These are phyloP conservation scores for Drosophila cardini DNA, from an alignment of 1,140 invertebrate genomes.

Conservation along the genomic window DNA sequence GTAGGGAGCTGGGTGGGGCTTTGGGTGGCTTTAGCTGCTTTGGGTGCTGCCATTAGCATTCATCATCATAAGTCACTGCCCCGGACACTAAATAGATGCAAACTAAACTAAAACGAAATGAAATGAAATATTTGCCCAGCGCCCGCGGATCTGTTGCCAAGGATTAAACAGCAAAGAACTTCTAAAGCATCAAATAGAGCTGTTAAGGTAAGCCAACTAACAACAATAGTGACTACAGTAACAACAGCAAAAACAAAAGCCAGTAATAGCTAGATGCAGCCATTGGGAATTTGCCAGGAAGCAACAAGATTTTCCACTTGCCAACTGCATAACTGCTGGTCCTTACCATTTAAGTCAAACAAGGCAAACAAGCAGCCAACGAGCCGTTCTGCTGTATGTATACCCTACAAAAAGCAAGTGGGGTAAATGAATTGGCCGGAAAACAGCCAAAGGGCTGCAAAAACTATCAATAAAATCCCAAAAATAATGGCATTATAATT, in stretches of 20 bases:
- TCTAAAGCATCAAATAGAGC: slow-evolving; percentile 55
- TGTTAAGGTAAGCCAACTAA: slow-evolving; percentile 52
- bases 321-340: slow-evolving; percentile 33
- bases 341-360: background rate
- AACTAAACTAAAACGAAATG: slow-evolving; percentile 60
- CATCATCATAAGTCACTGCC: slow-evolving; percentile 84
- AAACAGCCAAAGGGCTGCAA: too few species aligned
- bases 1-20: background rate
- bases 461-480: too few species aligned
- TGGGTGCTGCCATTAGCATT: slow-evolving; percentile 68
- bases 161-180: slow-evolving; percentile 56
- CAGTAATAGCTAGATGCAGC: background rate
- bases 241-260: background rate
- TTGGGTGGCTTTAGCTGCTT: background rate
- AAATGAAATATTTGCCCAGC: slow-evolving; percentile 78
- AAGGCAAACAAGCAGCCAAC: slow-evolving; percentile 1
- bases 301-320: slow-evolving; percentile 72
- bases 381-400: slow-evolving; percentile 1
- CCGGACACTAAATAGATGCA: slow-evolving; percentile 43
- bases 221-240: slow-evolving; percentile 1
- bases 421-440: background rate
- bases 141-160: slow-evolving; percentile 47
- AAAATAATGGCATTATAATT: too few species aligned
- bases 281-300: slow-evolving; percentile 49
- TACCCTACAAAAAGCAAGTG: background rate